These are phyloP conservation scores for Leptobrachium ailaonicum DNA, from an alignment of 2,113 vertebrate species.

Conservation along the genomic window DNA sequence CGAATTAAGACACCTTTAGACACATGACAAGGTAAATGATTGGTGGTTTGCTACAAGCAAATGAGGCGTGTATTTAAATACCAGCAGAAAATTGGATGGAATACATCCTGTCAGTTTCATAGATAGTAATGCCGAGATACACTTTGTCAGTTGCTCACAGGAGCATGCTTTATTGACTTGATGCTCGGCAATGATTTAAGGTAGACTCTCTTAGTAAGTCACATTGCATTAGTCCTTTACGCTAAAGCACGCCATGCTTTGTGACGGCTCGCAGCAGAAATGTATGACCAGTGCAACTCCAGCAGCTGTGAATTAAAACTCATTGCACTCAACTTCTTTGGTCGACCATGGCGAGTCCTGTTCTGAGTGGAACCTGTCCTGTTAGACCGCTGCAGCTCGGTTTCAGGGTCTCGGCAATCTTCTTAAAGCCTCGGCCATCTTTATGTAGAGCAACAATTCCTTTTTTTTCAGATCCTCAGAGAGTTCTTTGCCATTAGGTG, in stretches of 20 bases:
- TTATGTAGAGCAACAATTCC: too few relatives aligned
- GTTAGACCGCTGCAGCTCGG: too few relatives aligned
- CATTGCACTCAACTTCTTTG: background rate
- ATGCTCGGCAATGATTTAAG: constrained; percentile 2
- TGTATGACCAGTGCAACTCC: background rate
- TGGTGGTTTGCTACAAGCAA: background rate
- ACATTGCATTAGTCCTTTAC: constrained; percentile 34
- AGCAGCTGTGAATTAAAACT: background rate
- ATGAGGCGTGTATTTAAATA: constrained; percentile 11
- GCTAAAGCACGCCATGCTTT: background rate
- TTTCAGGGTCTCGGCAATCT: too few relatives aligned
- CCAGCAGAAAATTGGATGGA: background rate
- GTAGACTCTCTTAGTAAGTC: constrained; percentile 22
- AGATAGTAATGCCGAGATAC: background rate
- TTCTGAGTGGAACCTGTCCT: too few relatives aligned
- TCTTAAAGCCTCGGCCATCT: too few relatives aligned
- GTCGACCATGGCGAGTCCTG: too few relatives aligned
- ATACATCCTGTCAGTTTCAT: constrained; percentile 15
- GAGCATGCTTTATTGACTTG: background rate
- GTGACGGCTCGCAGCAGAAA: background rate
- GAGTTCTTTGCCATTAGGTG: too few relatives aligned
- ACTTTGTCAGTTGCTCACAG: constrained; percentile 1
- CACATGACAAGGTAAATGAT: constrained; percentile 27
- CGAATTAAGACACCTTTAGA: constrained; percentile 10
- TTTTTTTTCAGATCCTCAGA: too few relatives aligned